Evolutionary conservation across 2,888 invertebrate genomes (phyloP).

Genomic region (Nemapogon koenigi): DNA sequence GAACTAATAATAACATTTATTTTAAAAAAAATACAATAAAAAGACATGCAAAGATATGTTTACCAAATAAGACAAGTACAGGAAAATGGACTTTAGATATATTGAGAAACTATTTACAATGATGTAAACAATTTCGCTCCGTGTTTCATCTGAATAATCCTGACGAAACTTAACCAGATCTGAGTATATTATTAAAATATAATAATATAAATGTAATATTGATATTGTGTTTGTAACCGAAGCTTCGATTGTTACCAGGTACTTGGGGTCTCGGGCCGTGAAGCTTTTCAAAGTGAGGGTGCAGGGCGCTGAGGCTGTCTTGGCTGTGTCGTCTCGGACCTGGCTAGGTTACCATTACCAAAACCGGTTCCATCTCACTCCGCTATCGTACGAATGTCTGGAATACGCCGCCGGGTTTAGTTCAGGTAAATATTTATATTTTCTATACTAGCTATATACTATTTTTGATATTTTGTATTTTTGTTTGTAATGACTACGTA

Average conservation of each 20-base stretch:
- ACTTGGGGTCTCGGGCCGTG: constrained; percentile 94
- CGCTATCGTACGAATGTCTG: constrained; percentile 93
- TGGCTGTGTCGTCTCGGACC: constrained; percentile 97
- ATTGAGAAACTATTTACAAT: constrained; percentile 23
- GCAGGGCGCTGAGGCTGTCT: constrained; percentile 95
- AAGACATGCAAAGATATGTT: no score
- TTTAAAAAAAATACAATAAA: no score
- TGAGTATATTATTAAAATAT: constrained; percentile 25
- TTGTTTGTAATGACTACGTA: no score
- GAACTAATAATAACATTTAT: no score
- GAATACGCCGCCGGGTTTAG: constrained; percentile 98
- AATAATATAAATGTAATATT: background rate
- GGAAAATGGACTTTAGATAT: constrained; percentile 7
- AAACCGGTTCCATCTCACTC: constrained; percentile 93
- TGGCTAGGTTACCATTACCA: constrained; percentile 99
- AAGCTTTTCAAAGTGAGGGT: constrained; percentile 95
- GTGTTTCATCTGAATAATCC: constrained; percentile 69
- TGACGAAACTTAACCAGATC: constrained; percentile 62
- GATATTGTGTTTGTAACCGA: constrained; percentile 7
- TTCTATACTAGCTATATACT: no score
- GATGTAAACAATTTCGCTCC: constrained; percentile 57
- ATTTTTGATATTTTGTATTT: no score
- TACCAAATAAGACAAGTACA: no score
- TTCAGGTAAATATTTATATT: constrained; percentile 56
- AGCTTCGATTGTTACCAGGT: no score